These are phyloP conservation scores for Orthosia cruda DNA, from an alignment of 2,888 invertebrate genomes.

Conservation along the genomic window DNA sequence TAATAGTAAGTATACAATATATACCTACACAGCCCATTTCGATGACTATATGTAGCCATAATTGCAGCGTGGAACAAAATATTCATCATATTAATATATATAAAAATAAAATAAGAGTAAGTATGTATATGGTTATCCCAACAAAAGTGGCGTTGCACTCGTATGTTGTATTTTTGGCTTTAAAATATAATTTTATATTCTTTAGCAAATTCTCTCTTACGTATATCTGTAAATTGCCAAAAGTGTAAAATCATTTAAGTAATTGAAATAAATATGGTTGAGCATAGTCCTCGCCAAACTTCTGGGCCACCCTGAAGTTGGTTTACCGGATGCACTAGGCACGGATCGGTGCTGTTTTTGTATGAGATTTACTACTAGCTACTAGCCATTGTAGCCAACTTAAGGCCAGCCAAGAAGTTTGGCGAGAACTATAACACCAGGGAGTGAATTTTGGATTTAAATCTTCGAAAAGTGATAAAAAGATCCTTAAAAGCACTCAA, in stretches of 20 bases:
- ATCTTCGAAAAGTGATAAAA: too few relatives aligned
- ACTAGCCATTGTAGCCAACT: too few relatives aligned
- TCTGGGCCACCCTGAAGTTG: too few relatives aligned
- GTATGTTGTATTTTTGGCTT: not conserved
- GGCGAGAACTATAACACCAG: too few relatives aligned
- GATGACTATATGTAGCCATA: slow-evolving; percentile 79
- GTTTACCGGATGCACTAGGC: too few relatives aligned
- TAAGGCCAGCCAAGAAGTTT: too few relatives aligned
- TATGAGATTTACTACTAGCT: too few relatives aligned
- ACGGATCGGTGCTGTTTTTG: too few relatives aligned
- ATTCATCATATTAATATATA: slow-evolving; percentile 23
- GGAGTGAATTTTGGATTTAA: too few relatives aligned
- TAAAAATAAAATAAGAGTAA: not conserved
- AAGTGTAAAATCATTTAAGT: too few relatives aligned
- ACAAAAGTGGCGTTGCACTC: not conserved
- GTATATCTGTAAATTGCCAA: not conserved
- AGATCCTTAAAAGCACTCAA: not conserved
- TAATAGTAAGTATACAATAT: slow-evolving; percentile 53
- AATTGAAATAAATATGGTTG: too few relatives aligned
- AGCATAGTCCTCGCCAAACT: too few relatives aligned
- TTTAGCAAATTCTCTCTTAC: not conserved
- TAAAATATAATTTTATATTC: not conserved
- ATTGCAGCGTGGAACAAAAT: slow-evolving; percentile 84
- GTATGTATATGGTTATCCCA: not conserved
- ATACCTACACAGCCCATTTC: slow-evolving; percentile 88